Evolutionary conservation across 2,797 vertebrate species (phyloP).

Genomic region (Mus minutoides): DNA sequence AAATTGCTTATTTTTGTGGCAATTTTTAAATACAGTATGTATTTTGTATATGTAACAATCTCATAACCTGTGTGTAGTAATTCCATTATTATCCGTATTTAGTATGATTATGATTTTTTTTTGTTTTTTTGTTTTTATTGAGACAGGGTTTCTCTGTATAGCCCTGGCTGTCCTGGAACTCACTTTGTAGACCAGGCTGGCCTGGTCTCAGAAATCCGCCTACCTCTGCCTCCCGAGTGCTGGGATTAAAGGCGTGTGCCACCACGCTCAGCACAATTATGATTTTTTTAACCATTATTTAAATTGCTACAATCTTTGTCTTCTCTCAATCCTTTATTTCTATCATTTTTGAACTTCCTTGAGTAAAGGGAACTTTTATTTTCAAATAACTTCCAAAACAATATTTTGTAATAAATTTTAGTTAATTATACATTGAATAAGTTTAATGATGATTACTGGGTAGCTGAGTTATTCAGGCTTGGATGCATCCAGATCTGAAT

Average conservation of each 20-base stretch:
- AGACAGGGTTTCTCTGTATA: too few species aligned
- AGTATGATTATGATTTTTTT: neutral
- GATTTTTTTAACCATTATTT: neutral
- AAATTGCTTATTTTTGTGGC: neutral
- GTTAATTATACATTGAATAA: neutral
- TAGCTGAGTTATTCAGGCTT: neutral
- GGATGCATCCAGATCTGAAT: neutral
- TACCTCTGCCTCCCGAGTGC: too few species aligned
- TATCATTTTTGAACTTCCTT: neutral
- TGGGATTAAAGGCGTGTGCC: too few species aligned
- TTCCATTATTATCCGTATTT: neutral
- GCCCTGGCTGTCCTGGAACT: too few species aligned
- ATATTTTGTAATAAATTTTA: neutral
- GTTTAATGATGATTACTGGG: neutral
- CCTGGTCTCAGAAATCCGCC: too few species aligned
- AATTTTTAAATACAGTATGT: neutral
- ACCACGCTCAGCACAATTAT: too few species aligned
- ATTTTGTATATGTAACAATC: neutral
- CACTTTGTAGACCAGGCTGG: too few species aligned
- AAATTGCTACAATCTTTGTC: neutral
- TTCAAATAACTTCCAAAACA: conserved; percentile 25
- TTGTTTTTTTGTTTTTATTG: too few species aligned
- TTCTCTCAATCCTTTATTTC: neutral
- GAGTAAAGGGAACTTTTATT: neutral
- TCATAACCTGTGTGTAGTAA: neutral